Conservation (phyloP, 2,797 vertebrate species). For the Rhinophrynus dorsalis region DNA sequence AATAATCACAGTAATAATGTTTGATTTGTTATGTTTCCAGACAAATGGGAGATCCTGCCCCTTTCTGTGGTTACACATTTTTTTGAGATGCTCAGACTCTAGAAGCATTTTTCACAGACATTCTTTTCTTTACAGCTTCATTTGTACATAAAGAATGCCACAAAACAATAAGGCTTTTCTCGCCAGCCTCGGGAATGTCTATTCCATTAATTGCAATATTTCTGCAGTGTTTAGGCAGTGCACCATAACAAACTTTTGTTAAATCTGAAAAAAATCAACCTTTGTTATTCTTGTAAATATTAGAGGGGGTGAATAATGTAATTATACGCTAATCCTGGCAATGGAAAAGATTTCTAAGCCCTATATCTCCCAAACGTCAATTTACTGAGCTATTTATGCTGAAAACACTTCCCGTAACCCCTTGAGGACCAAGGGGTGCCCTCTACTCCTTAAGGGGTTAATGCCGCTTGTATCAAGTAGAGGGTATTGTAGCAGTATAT, state of each 20-base stretch:
- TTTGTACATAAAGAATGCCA: slow-evolving; percentile 37
- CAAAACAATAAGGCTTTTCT: slow-evolving; percentile 41
- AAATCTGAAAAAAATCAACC: too few species aligned
- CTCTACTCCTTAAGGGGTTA: too few species aligned
- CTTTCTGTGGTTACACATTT: slow-evolving; percentile 23
- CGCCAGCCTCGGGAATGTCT: slow-evolving; percentile 14
- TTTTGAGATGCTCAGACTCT: slow-evolving; percentile 18
- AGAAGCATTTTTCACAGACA: slow-evolving; percentile 29
- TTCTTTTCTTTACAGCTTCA: slow-evolving; percentile 21
- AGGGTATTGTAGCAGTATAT: too few species aligned
- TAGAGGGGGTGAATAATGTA: too few species aligned
- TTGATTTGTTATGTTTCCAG: slow-evolving; percentile 43
- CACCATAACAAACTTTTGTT: slow-evolving; percentile 14
- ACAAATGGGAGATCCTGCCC: slow-evolving; percentile 40
- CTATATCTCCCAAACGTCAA: too few species aligned
- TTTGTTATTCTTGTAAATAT: too few species aligned
- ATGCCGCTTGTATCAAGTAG: too few species aligned
- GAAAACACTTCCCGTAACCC: too few species aligned
- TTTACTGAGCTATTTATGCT: too few species aligned
- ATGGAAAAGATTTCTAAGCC: too few species aligned
- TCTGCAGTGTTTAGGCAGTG: slow-evolving; percentile 26
- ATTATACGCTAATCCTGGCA: too few species aligned
- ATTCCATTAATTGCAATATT: slow-evolving; percentile 38
- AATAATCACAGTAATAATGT: slow-evolving; percentile 20
- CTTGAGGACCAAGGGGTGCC: too few species aligned